Evolutionary conservation across 1,140 invertebrate genomes (phyloP), one percentile per base, ranked within the genome.

Genomic region (Heliconius eleuchia): DNA sequence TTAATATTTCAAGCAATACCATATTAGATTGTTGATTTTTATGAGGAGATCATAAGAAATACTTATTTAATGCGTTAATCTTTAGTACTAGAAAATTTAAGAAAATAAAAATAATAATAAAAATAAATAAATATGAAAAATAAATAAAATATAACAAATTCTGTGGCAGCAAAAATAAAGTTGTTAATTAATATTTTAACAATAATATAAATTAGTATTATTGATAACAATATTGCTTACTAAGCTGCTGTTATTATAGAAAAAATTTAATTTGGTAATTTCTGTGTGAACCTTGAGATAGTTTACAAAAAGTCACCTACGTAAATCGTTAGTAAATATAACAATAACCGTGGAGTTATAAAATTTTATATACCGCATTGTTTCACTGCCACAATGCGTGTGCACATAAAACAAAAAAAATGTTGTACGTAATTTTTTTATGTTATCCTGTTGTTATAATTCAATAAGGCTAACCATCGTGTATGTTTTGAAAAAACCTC

Each of bases 331-430:
- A 80, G 75, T 74, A 80, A 76, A 23, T 30, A 70, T 75, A 71
- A 75, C 72, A 73, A 75, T 80, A 79, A 76, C 73, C 70, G 55
- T 16, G 52, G 18, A 60, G 73, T 42, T 72, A 83, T 85, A 86
- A 84, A 84, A 81, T 80, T 79, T 73, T 76, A 79, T 30, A 23
- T 73, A 73, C 70, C 74, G 70, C 72, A 72, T 80, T 80, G 50
- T 79, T 75, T 75, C 46, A 13, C 55, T 27, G 70, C 39, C 16
- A 60, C 46, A 30, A 19, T 55, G 42, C 9, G 37, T 74, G 57
- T 75, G 55, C n/a, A 19, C n/a, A 30, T 37, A 37, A 74, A 52
- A 46, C 27, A 19, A 52, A n/a, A 57, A 57, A 23, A 57, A 9
- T 1, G 2, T 57, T 57, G 55, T 57, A 57, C 8, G 8, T 57